Conservation (phyloP, 2,797 vertebrate species). For the Chelidonichthys spinosus region DNA sequence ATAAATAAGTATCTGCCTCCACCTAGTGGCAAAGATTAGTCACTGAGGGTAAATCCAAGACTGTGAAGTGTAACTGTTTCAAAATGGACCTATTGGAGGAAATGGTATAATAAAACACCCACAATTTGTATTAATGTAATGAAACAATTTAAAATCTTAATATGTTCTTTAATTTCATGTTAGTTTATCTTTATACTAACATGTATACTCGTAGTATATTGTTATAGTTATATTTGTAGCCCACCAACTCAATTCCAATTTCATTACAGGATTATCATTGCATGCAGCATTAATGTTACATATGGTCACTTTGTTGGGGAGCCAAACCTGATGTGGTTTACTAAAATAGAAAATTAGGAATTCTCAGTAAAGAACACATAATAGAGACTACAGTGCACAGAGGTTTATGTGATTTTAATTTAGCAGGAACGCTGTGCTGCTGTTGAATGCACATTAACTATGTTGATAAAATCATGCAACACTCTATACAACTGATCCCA, state of each 20-base stretch:
- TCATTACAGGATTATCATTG: not conserved
- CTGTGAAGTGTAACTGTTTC: not conserved
- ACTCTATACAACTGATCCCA: too few species aligned
- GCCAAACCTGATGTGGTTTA: too few species aligned
- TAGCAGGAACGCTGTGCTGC: too few species aligned
- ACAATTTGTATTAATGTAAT: not conserved
- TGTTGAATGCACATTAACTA: too few species aligned
- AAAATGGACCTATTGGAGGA: not conserved
- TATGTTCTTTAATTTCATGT: not conserved
- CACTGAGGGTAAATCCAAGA: not conserved
- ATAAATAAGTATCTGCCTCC: slow-evolving; percentile 70
- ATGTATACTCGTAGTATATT: not conserved
- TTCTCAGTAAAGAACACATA: not conserved
- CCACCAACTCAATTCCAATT: not conserved
- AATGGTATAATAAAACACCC: not conserved
- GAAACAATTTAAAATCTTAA: not conserved
- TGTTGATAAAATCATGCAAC: too few species aligned
- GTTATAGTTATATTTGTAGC: not conserved
- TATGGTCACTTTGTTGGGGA: too few species aligned
- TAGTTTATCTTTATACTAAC: not conserved
- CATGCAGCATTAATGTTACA: not conserved
- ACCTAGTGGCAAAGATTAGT: slow-evolving; percentile 65
- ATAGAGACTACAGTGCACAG: too few species aligned
- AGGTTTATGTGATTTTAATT: too few species aligned
- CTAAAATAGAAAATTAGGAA: not conserved